Conservation (phyloP, 2,113 vertebrate species). For the Acanthochromis polyacanthus region DNA sequence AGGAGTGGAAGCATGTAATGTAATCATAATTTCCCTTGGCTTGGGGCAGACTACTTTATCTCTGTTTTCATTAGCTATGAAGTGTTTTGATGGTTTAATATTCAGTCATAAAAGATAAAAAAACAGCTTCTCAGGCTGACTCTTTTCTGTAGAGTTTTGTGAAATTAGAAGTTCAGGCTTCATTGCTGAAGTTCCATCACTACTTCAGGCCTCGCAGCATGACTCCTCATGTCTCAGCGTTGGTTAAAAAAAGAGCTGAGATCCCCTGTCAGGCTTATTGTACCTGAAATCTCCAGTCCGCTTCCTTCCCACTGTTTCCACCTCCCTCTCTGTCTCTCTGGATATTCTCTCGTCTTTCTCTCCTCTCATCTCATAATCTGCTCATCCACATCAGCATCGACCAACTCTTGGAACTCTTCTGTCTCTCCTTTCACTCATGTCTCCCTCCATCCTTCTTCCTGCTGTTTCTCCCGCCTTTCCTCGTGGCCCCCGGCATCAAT, state of each 20-base stretch:
- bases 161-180: conserved; percentile 2
- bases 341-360: background rate
- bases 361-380: conserved; percentile 22
- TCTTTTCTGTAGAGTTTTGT: conserved; percentile 12
- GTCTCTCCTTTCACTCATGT: conserved; percentile 33
- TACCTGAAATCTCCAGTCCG: conserved; percentile 15
- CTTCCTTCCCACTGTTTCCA: background rate
- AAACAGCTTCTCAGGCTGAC: background rate
- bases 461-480: conserved; percentile 65
- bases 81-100: background rate
- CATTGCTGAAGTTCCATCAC: conserved; percentile 15
- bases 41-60: background rate
- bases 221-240: background rate
- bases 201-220: background rate
- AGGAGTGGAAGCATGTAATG: background rate
- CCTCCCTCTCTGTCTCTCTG: background rate
- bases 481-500: conserved; percentile 76
- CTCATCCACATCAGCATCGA: conserved; percentile 31
- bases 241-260: conserved; percentile 5
- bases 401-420: conserved; percentile 35
- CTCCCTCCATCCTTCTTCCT: conserved; percentile 38
- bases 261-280: conserved; percentile 30
- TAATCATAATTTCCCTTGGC: background rate
- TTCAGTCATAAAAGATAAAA: conserved; percentile 3
- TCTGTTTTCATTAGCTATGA: background rate